Conservation (phyloP, 2,113 vertebrate species). For the Trachemys scripta region DNA sequence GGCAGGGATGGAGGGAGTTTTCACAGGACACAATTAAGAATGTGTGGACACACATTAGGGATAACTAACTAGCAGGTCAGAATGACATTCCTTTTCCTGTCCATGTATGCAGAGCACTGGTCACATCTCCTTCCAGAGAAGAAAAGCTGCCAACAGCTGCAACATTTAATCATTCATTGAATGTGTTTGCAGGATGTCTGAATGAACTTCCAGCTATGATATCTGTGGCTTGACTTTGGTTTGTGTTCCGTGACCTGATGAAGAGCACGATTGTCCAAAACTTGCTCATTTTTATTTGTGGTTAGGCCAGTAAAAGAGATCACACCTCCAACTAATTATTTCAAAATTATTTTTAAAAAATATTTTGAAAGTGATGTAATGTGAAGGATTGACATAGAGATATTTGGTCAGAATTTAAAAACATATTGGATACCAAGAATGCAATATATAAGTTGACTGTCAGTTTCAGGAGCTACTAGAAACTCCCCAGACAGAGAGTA, state of each 20-base stretch:
- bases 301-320: slow-evolving; percentile 47
- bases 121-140: slow-evolving; percentile 32
- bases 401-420: slow-evolving; percentile 40
- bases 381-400: not conserved
- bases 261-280: slow-evolving; percentile 56
- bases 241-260: slow-evolving; percentile 53
- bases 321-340: slow-evolving; percentile 43
- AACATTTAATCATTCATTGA: slow-evolving; percentile 31
- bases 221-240: slow-evolving; percentile 61
- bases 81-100: slow-evolving; percentile 20
- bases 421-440: not conserved
- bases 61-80: not conserved
- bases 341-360: slow-evolving; percentile 54
- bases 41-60: fast-evolving
- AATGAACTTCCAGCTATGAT: slow-evolving; percentile 56
- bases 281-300: slow-evolving; percentile 52
- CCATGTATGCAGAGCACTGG: not conserved
- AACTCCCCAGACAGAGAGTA: not conserved
- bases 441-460: slow-evolving; percentile 17
- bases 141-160: slow-evolving; percentile 38
- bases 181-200: slow-evolving; percentile 45
- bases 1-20: not conserved
- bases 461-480: not conserved
- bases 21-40: not conserved
- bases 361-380: slow-evolving; percentile 46